Percentiles rank a stretch among this genome's conserved stretches.
phyloP scores from a whole-genome alignment of 2,113 vertebrate genomes.

The Panurus biarmicus region DNA sequence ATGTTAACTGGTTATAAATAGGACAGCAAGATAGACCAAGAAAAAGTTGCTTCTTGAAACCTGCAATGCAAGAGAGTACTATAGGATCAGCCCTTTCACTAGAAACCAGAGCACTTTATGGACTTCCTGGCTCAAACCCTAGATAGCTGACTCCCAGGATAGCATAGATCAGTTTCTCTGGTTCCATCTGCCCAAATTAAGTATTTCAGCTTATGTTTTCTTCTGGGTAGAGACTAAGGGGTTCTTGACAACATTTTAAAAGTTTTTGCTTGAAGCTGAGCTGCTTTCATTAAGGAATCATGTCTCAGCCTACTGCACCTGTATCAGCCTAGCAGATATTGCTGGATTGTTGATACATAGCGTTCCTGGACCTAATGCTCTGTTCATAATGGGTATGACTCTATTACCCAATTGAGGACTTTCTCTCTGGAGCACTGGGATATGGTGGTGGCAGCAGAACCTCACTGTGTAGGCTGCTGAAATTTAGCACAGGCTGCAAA shows the following conservation, averaged over 20 bases:
- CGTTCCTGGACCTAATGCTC: neutral
- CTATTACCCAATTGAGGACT: neutral
- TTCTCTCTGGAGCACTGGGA: neutral
- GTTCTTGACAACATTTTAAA: neutral
- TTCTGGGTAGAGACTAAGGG: neutral
- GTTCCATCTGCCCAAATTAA: neutral
- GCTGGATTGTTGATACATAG: neutral
- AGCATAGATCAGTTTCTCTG: neutral
- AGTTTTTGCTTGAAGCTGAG: neutral
- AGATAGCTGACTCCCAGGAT: neutral
- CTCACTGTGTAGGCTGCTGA: neutral
- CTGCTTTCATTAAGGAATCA: neutral
- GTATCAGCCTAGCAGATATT: accelerated
- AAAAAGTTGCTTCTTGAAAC: neutral
- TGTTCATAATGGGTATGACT: neutral
- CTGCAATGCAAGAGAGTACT: neutral
- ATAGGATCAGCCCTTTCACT: neutral
- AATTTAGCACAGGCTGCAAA: neutral
- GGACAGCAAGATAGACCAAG: neutral
- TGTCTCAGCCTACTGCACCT: neutral
- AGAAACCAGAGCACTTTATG: neutral
- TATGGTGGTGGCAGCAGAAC: neutral
- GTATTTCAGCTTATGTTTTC: neutral
- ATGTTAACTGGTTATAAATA: neutral
- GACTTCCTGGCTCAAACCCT: neutral